Evolutionary conservation across 2,888 invertebrate species (phyloP), one percentile per base, ranked within the genome.

Genomic region (Smittia aterrima): DNA sequence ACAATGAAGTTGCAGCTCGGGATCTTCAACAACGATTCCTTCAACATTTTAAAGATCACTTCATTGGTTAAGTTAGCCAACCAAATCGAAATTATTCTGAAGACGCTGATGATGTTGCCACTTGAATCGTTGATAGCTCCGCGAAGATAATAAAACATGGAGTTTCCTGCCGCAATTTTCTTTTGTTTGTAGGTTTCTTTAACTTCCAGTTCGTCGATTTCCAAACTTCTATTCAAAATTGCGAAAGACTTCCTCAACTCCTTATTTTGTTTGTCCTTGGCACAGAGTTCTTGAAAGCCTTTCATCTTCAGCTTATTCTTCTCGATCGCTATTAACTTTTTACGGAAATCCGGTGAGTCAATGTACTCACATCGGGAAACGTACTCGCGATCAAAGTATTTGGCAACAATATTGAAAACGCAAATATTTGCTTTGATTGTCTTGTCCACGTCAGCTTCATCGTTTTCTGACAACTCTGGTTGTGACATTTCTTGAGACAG

Each of bases 341-440:
- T 88, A 78, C 90, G 89, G 79, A 90, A 95, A 66, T 89, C 86
- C 6, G 90, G 86, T 0, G 95, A 95, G 76, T 89, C 90, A 81
- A 92, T 89, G 78, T 93, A 92, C 1, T 85, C 80, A 75, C 85
- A 83, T 54, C 86, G 83, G 86, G 53, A 89, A 80, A 92, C 90
- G 81, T 95, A 96, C 81, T 95, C 92, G 0, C 87, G 85, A 80
- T 96, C 95, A 0, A 94, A 91, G 83, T 91, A 96, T 78, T 89
- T 88, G 0, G 93, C 95, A 54, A 95, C 86, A 67, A 90, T 88
- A 66, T 89, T 86, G 79, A 89, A 90, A 0, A 91, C 87, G 22
- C 20, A 24, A n/a, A 22, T 25, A 4, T 16, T 32, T n/a, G 24
- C 27, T 78, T 90, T 87, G 72, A 87, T 83, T 32, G 86, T 82